A percentile compares a stretch with the other conserved stretches of the same genome.
Conservation (phyloP, 2,888 invertebrate species). For the Pristionchus fissidentatus region DNA sequence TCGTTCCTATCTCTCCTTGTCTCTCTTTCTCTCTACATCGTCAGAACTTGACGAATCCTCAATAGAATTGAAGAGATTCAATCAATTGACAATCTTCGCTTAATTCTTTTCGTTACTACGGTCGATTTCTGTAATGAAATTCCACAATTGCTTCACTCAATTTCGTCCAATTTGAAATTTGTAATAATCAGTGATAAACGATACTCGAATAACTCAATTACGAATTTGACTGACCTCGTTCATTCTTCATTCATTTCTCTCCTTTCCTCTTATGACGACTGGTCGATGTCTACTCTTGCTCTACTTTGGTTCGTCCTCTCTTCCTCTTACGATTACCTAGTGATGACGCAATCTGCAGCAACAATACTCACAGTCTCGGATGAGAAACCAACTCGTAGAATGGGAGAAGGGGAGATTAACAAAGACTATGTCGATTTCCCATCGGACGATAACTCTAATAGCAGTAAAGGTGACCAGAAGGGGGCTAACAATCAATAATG, state of each 20-base stretch:
- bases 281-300: no score
- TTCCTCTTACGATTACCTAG: no score
- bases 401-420: no score
- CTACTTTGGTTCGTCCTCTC: neutral
- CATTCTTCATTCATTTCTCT: neutral
- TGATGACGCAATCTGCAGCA: no score
- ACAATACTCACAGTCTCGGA: no score
- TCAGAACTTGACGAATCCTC: neutral
- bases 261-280: no score
- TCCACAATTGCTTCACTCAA: constrained; percentile 3
- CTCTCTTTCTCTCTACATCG: neutral
- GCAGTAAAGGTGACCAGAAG: no score
- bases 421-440: no score
- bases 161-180: neutral
- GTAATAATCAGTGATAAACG: neutral
- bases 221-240: neutral
- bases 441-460: no score
- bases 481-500: no score
- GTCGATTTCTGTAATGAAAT: constrained; percentile 16
- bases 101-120: constrained; percentile 31
- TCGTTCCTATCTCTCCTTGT: neutral
- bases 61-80: neutral
- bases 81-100: neutral
- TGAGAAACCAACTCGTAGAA: no score
- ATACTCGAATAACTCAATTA: no score